Conservation (phyloP, 1,140 invertebrate genomes). For the Orchesella cincta region DNA sequence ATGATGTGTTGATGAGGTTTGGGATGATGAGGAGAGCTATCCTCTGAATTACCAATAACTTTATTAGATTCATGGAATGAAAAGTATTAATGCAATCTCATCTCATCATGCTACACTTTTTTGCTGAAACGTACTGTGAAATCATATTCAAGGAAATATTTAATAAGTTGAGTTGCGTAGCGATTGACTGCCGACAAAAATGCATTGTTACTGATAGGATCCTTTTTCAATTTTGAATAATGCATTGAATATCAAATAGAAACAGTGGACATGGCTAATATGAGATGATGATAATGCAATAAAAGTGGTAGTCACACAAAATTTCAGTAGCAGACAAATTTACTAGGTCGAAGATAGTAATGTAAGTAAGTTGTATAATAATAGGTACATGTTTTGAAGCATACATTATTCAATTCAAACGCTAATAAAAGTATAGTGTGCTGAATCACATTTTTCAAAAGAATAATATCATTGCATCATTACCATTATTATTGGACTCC, state of each 20-base stretch:
- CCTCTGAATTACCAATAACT: background rate
- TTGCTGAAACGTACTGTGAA: background rate
- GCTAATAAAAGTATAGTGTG: too few species aligned
- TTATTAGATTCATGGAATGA: slow-evolving; percentile 16
- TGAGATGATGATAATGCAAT: too few species aligned
- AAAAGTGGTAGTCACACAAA: too few species aligned
- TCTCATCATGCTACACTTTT: slow-evolving; percentile 15
- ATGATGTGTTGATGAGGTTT: background rate
- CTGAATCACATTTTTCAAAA: background rate
- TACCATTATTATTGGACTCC: background rate
- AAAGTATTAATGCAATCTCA: background rate
- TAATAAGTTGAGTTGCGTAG: too few species aligned
- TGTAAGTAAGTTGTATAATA: too few species aligned
- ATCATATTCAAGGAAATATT: slow-evolving; percentile 7
- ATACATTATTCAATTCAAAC: too few species aligned
- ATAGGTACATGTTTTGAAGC: too few species aligned
- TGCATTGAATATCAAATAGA: background rate
- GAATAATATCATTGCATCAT: background rate
- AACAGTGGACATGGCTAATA: background rate
- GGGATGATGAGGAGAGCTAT: background rate
- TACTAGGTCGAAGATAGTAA: too few species aligned
- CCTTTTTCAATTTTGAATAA: background rate
- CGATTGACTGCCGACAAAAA: background rate
- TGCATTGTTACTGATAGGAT: too few species aligned
- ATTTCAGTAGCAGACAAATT: too few species aligned